These are phyloP conservation scores for Urosaurus nigricauda DNA, from an alignment of 2,797 vertebrate species.

Conservation along the genomic window DNA sequence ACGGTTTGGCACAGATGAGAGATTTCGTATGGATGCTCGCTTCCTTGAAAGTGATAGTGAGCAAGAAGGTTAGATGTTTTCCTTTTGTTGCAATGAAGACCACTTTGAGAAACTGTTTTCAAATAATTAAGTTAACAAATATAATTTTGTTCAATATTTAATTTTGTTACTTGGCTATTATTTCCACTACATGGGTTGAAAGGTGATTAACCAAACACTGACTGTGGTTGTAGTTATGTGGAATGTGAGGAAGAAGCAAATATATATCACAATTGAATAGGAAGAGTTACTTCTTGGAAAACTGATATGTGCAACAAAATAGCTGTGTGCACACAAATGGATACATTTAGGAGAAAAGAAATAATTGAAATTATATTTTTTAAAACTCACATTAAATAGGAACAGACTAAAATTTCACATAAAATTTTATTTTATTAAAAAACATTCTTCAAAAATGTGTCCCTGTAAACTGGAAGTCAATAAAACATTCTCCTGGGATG, in stretches of 20 bases:
- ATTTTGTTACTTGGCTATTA: neutral
- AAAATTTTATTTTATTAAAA: neutral
- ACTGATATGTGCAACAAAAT: neutral
- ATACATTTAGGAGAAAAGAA: neutral
- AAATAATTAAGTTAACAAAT: fast-evolving
- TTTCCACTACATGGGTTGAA: neutral
- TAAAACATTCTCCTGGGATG: neutral
- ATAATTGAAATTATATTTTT: neutral
- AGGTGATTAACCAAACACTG: neutral
- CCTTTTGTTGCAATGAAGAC: neutral
- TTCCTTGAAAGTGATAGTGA: constrained; percentile 90
- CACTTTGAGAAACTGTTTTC: neutral
- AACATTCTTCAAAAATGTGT: neutral
- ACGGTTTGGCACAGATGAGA: constrained; percentile 89
- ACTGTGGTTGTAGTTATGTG: neutral
- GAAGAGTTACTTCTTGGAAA: neutral
- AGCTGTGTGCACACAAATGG: neutral
- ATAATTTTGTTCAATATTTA: neutral
- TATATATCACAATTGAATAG: neutral
- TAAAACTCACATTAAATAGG: neutral
- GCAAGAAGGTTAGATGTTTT: constrained; percentile 74
- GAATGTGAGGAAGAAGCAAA: neutral
- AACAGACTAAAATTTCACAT: neutral
- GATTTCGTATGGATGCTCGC: constrained; percentile 92
- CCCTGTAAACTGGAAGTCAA: neutral